phyloP scores from a whole-genome alignment of 2,888 invertebrate species.

The Hemicrepidius hirtus region DNA sequence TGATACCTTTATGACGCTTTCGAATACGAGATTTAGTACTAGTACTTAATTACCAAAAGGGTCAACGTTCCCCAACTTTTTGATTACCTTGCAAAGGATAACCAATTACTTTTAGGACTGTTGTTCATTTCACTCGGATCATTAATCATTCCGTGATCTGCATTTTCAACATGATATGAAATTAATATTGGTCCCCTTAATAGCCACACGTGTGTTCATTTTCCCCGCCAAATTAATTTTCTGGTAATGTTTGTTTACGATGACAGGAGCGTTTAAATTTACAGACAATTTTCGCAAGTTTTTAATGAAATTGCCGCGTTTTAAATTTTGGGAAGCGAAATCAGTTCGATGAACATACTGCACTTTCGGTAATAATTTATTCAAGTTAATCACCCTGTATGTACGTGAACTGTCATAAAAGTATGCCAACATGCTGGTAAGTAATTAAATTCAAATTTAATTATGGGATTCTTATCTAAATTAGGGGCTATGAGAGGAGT shows the following conservation, averaged over 20 bases:
- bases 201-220: not conserved
- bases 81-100: not conserved
- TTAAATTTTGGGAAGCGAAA: constrained; percentile 3
- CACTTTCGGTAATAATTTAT: constrained; percentile 32
- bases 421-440: constrained; percentile 23
- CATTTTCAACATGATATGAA: not conserved
- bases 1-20: constrained; percentile 35
- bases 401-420: constrained; percentile 20
- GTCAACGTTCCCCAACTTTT: constrained; percentile 30
- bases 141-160: constrained; percentile 21
- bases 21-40: constrained; percentile 11
- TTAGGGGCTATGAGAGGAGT: constrained; percentile 32
- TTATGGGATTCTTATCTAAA: constrained; percentile 44
- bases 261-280: constrained; percentile 4
- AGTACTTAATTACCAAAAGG: constrained; percentile 29
- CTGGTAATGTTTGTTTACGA: constrained; percentile 15
- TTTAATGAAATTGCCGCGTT: constrained; percentile 7
- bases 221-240: not conserved
- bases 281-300: not conserved
- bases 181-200: not conserved
- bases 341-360: constrained; percentile 10
- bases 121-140: constrained; percentile 6
- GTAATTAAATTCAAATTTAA: constrained; percentile 44
- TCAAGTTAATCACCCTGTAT: constrained; percentile 33
- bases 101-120: constrained; percentile 17